Base-by-base conservation (phyloP, 1,140 invertebrate species). In the Drosophila tani region DNA sequence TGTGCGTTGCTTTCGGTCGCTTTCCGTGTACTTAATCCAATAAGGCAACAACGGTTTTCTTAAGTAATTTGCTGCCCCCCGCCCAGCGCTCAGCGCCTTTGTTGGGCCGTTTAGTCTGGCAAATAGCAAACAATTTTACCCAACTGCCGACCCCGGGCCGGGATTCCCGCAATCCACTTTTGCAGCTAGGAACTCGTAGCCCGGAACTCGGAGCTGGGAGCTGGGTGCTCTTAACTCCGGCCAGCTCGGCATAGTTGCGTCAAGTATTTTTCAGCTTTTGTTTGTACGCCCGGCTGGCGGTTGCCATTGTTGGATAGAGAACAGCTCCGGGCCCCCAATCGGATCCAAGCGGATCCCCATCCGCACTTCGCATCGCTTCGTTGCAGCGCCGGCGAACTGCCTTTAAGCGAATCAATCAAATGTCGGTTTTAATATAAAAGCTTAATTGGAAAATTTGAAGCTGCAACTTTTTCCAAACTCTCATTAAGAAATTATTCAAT, bases 31-130 rank as follows among this genome's bases (percentile, higher is more conserved):
- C 71, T 84, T 82, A 88, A 88, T 88, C 85, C 85, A 88, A 88
- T 88, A 91, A 90, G 85, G 81, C 85, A 88, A 76, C 77, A 84
- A 90, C 85, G 84, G 86, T 90, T 90, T 91, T 82, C 86, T 85
- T 76, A 90, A 90, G 85, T 91, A 90, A 90, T 90, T 90, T 90
- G 81, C 75, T 82, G 66, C 69, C 80, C 84, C 73, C 32, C n/a
- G n/a, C 14, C 38, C 27, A 9, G 12, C 6, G 0, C 15, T 19
- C 21, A 3, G 9, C 11, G 5, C 53, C 24, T 81, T 88, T 87
- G 84, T 88, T 88, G 81, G 76, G 81, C 77, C 83, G 85, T 90
- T 87, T 88, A 88, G 84, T 84, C 81, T 67, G 73, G 63, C 77
- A 91, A 90, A 90, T 90, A 81, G 79, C 71, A 71, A 90, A 79